A percentile compares a stretch with the other conserved stretches of the same genome.
These are phyloP conservation scores for Tyria jacobaeae DNA, from an alignment of 2,888 invertebrate species.

Conservation along the genomic window DNA sequence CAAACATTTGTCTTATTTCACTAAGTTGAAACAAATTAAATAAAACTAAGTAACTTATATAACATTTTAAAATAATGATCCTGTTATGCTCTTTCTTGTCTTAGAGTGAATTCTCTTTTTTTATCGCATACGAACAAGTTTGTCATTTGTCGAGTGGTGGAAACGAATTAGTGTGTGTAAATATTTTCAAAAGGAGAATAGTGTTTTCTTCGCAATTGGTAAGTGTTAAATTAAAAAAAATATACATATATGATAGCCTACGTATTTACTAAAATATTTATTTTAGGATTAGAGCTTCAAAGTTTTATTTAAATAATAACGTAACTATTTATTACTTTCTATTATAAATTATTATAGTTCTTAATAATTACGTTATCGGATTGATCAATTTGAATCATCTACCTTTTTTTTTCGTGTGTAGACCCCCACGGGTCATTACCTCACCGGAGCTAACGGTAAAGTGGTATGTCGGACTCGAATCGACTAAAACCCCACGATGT, in stretches of 20 bases:
- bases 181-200: not conserved
- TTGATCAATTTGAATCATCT: too few relatives aligned
- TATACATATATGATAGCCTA: not conserved
- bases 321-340: too few relatives aligned
- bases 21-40: slow-evolving; percentile 9
- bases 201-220: slow-evolving; percentile 7
- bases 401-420: too few relatives aligned
- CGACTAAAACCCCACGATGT: too few relatives aligned
- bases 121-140: not conserved
- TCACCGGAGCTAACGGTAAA: too few relatives aligned
- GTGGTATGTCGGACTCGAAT: too few relatives aligned
- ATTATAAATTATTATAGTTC: too few relatives aligned
- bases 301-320: not conserved
- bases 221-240: slow-evolving; percentile 1
- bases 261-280: not conserved
- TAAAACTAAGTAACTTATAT: not conserved
- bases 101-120: not conserved
- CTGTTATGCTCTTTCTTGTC: not conserved
- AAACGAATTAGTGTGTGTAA: slow-evolving; percentile 4
- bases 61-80: not conserved
- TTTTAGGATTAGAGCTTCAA: not conserved
- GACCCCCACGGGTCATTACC: too few relatives aligned
- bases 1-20: slow-evolving; percentile 29
- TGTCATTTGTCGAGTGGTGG: slow-evolving; percentile 1
- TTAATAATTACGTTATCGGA: too few relatives aligned